Evolutionary conservation across 2,113 vertebrate genomes (phyloP), one percentile per base, ranked within the genome.

Genomic region (Siniperca chuatsi): DNA sequence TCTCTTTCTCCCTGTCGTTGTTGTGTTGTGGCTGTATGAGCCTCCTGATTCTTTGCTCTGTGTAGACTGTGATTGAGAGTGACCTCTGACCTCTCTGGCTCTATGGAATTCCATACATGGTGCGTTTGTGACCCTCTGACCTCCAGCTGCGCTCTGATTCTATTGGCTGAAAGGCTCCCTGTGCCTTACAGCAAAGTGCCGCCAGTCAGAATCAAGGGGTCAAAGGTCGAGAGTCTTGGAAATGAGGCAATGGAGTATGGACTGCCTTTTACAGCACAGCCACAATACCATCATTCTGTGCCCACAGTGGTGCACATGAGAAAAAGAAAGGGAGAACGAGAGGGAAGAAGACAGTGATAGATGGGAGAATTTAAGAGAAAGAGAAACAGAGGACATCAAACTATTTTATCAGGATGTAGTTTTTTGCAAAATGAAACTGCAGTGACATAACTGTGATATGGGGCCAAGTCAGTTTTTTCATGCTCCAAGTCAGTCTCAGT

Each of bases 81-180:
- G 90, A 94, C 87, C 93, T 82, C 70, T 83, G 86, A 90, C 91
- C 90, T 83, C 78, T 84, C 61, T 4, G 68, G 88, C 79, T 94
- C 82, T 92, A 75, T 92, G 92, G 93, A 95, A 94, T 95, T 96
- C 92, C 90, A 89, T 95, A 92, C 94, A 95, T 90, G 90, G 87
- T 84, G 89, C 42, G 81, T 89, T 84, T 75, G 80, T 86, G 91
- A 88, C 91, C 93, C 72, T 20, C 73, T 67, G 73, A 93, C 94
- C 94, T 79, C 75, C 58, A 78, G 84, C 80, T 88, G 84, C 10
- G 85, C 74, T 69, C 81, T 66, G 80, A 87, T 91, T 91, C 91
- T 87, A 92, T 95, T 93, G 92, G 92, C 90, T 86, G 84, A 93
- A 90, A 89, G 91, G 82, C 86, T 87, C 75, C 66, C 90, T 82